phyloP scores from a whole-genome alignment of 2,797 vertebrate species.

The Sylvia borin region DNA sequence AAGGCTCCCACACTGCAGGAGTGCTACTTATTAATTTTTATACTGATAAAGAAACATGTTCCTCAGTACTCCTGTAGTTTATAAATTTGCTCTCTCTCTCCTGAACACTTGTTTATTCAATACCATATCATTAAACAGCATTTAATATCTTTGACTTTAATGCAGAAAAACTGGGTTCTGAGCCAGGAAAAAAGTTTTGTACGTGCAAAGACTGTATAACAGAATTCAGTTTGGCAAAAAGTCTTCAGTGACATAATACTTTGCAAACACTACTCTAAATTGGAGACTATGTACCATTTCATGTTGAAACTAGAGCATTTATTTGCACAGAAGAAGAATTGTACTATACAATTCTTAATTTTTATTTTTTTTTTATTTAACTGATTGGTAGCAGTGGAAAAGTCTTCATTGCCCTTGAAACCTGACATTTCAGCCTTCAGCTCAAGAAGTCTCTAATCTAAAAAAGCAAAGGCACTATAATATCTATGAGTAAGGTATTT shows the following conservation, averaged over 20 bases:
- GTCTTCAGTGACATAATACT: not conserved
- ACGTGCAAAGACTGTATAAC: not conserved
- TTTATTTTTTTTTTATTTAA: not conserved
- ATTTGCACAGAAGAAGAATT: not conserved
- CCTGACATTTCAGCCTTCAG: not conserved
- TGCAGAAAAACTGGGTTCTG: not conserved
- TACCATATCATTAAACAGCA: not conserved
- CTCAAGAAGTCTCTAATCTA: not conserved
- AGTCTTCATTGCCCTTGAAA: constrained; percentile 25
- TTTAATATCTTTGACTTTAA: not conserved
- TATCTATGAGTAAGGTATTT: not conserved
- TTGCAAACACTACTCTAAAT: not conserved
- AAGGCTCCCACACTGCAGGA: not conserved
- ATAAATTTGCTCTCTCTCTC: not conserved
- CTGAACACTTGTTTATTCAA: not conserved
- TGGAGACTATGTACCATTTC: not conserved
- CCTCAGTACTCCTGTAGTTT: not conserved
- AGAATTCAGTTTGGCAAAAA: not conserved
- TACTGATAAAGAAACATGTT: not conserved
- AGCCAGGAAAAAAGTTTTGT: not conserved
- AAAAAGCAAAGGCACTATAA: not conserved
- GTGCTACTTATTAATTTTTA: not conserved
- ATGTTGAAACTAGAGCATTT: not conserved
- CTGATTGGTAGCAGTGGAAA: not conserved
- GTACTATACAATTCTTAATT: not conserved